A percentile compares a stretch with the other conserved stretches of the same genome.
Evolutionary conservation across 2,797 vertebrate species (phyloP).

Genomic region (Apodemus agrarius): DNA sequence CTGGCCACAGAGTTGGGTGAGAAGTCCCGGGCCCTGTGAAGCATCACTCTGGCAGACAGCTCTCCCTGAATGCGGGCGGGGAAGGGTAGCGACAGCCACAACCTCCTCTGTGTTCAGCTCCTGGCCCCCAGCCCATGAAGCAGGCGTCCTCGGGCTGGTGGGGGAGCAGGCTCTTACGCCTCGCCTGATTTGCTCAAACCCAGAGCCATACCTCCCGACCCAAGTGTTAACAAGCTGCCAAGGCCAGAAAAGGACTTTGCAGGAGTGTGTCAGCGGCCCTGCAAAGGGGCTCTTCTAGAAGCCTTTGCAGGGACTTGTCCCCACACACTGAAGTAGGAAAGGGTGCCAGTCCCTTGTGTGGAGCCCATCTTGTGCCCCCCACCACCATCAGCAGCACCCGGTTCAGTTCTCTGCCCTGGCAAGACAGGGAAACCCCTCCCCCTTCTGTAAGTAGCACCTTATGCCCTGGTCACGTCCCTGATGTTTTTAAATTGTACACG

Average conservation of each 20-base stretch:
- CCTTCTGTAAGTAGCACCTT: not conserved
- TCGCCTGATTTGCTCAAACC: not conserved
- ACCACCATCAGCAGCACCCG: not conserved
- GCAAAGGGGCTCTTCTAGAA: not conserved
- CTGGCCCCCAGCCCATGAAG: not conserved
- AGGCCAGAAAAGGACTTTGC: not conserved
- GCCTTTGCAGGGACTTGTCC: not conserved
- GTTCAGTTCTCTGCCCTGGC: not conserved
- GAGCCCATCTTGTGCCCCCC: not conserved
- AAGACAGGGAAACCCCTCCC: not conserved
- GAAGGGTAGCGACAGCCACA: not conserved
- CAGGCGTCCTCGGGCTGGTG: not conserved
- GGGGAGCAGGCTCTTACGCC: not conserved
- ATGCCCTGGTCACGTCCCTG: not conserved
- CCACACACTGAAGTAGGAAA: not conserved
- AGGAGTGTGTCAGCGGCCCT: not conserved
- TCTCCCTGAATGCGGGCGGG: not conserved
- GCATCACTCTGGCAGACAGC: not conserved
- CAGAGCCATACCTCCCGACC: not conserved
- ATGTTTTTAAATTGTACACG: not conserved
- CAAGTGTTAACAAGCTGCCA: not conserved
- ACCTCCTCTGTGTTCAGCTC: not conserved
- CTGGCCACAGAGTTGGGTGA: slow-evolving; percentile 95
- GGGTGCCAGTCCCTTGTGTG: not conserved
- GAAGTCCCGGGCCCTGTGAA: slow-evolving; percentile 30